Evolutionary conservation across 2,113 vertebrate genomes (phyloP), one percentile per base, ranked within the genome.

Genomic region (Nansenia antarctica): DNA sequence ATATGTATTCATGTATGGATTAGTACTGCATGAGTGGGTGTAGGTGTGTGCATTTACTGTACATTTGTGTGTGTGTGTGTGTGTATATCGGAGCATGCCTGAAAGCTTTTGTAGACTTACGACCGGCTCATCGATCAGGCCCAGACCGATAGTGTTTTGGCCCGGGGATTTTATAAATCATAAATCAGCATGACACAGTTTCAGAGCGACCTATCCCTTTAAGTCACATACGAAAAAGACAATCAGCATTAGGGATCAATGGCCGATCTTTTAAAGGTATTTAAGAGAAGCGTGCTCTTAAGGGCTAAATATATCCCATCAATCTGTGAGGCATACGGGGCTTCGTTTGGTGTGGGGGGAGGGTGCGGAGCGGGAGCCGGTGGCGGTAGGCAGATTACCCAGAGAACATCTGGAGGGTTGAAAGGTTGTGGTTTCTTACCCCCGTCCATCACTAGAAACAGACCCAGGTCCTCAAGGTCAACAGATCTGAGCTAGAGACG

Each of bases 331-430:
- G 55, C 59, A 49, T 27, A 30, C 3, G 4, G 53, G 22, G 22
- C 24, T 5, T 9, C 1, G 47, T 12, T 9, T 9, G 58, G 30
- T 37, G 49, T 37, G 57, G 30, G 20, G 54, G 34, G 6, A 22
- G 39, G 39, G 67, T 1, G 52, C 31, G 47, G 59, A 30, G 9
- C 29, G 35, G 39, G 53, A 45, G 55, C 3, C 30, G 29, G 54
- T n/a, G n/a, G n/a, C n/a, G 58, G 49, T 47, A 24, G 29, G 18
- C 53, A 62, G 64, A 73, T 72, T 54, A 73, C 60, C 62, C 61
- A 73, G n/a, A 70, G 52, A 64, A 70, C 66, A 78, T 77, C 60
- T 78, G 63, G 70, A 78, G 47, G 57, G 20, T 54, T 67, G 70
- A 68, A 15, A 49, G 20, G 1, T 34, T n/a, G 9, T 37, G 26